phyloP scores from a whole-genome alignment of 2,797 vertebrate genomes.

The Pristis pectinata region DNA sequence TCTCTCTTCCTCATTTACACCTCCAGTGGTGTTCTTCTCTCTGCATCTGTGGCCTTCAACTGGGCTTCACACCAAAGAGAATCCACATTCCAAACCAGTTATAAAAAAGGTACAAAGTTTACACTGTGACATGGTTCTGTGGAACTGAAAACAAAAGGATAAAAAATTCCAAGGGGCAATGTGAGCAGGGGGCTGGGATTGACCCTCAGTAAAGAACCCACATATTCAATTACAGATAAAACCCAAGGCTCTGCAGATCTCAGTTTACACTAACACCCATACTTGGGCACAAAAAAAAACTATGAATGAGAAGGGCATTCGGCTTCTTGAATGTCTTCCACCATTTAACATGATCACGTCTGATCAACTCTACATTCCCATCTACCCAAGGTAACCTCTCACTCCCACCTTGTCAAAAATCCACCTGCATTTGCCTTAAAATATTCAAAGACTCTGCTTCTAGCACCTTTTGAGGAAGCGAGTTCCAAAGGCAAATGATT shows the following conservation, averaged over 20 bases:
- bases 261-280: not conserved
- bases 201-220: not conserved
- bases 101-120: not conserved
- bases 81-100: not conserved
- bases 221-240: not conserved
- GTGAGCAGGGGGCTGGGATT: not conserved
- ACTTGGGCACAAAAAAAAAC: not conserved
- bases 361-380: no score
- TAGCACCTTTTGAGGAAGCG: no score
- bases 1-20: not conserved
- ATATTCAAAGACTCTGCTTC: no score
- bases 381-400: no score
- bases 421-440: no score
- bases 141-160: no score
- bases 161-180: not conserved
- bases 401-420: no score
- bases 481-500: no score
- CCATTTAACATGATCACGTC: no score
- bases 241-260: not conserved
- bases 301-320: no score
- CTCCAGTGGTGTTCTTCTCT: not conserved
- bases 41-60: not conserved
- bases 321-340: no score
- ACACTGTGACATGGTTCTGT: not conserved
- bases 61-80: not conserved